Base-by-base conservation (phyloP, 2,888 invertebrate genomes). In the Plusia festucae region DNA sequence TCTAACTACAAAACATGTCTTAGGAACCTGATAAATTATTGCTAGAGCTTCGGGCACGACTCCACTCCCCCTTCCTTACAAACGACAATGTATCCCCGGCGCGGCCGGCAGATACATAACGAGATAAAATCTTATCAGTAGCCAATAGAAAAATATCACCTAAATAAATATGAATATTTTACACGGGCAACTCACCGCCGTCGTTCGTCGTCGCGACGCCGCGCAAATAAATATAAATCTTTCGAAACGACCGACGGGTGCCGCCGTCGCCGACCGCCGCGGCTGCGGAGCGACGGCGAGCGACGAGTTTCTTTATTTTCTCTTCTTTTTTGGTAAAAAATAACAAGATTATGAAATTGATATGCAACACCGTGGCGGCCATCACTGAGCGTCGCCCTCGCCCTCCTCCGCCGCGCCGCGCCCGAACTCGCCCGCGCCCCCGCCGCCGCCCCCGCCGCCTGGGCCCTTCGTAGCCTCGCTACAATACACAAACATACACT, bases 71-170 rank as follows among this genome's bases (percentile, higher is more conserved):
- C 80, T 79, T 81, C 84, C 85, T 85, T 85, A 85, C 87, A 82
- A 85, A 87, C 89, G 88, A 91, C 89, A 88, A 87, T 85, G 88
- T 82, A 86, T 78, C 88, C 85, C 86, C 90, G 88, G 88, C 88
- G 86, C 76, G 80, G 83, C 88, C 90, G 90, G 88, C 86, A 89
- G 86, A 85, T 87, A 86, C 91, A 89, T 91, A 91, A 92, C 92
- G 92, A 92, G 91, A 91, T 92, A 90, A 92, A 91, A 92, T 91
- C 93, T 93, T 92, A 93, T 92, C 91, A 92, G 94, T 93, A 94
- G 94, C 94, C 94, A 93, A 94, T 94, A 95, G 93, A 95, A 95
- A 95, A 95, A 94, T 94, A 95, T 94, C 94, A 94, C 94, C 93
- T 93, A 94, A 95, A 94, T 93, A 94, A 94, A 94, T 93, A 94